A percentile compares a stretch with the other conserved stretches of the same genome.
phyloP scores from a whole-genome alignment of 2,113 vertebrate genomes.

The Tragelaphus imberbis region DNA sequence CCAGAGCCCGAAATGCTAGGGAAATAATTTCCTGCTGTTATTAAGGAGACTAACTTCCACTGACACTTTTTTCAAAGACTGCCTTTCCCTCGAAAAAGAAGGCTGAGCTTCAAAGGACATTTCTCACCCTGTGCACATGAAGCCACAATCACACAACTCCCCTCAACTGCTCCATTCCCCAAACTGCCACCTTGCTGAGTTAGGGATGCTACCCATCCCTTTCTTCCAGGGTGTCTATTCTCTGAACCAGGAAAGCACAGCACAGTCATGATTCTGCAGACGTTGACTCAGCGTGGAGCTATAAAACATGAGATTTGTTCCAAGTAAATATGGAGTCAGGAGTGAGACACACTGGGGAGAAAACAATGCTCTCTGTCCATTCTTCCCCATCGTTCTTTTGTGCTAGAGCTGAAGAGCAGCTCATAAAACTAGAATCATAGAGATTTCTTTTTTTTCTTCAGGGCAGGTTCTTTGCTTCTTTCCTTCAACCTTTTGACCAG shows the following conservation, averaged over 20 bases:
- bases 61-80: conserved; percentile 35
- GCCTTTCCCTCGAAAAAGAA: conserved; percentile 9
- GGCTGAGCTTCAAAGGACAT: neutral
- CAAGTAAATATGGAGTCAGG: neutral
- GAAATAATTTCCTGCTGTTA: conserved; percentile 44
- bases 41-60: conserved; percentile 16
- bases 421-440: neutral
- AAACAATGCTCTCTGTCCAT: neutral
- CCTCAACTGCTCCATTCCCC: fast-evolving
- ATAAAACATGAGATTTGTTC: neutral
- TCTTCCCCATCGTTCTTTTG: conserved; percentile 26
- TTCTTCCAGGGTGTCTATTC: fast-evolving
- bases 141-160: neutral
- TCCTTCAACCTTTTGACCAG: conserved; percentile 64
- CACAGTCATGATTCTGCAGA: neutral
- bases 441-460: neutral
- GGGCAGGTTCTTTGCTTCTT: conserved; percentile 3
- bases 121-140: neutral
- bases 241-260: neutral
- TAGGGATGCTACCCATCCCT: neutral
- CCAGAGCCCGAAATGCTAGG: conserved; percentile 55
- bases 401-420: conserved; percentile 30
- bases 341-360: neutral
- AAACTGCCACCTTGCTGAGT: neutral
- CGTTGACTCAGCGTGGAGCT: fast-evolving